A percentile compares a stretch with the other conserved stretches of the same genome.
Evolutionary conservation across 2,888 invertebrate species (phyloP).

Genomic region (Phasia obesa): DNA sequence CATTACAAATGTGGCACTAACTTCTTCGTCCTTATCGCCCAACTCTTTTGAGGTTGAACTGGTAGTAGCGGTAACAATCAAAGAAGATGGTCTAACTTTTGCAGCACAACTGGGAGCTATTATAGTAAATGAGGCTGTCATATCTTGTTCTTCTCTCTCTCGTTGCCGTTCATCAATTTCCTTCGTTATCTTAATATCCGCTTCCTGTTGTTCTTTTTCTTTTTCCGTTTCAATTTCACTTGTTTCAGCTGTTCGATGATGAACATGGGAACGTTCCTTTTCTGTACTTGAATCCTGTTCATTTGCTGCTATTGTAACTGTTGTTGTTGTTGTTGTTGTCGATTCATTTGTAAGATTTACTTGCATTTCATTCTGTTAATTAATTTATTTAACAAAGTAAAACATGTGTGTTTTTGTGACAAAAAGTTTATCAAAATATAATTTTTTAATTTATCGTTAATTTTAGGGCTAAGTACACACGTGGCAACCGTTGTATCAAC

Average conservation of each 20-base stretch:
- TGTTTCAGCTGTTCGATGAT: slow-evolving; percentile 11
- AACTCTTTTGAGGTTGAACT: slow-evolving; percentile 59
- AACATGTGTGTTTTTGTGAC: slow-evolving; percentile 59
- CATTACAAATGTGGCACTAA: slow-evolving; percentile 79
- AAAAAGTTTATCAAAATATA: slow-evolving; percentile 39
- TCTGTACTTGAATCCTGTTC: slow-evolving; percentile 45
- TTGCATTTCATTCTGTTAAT: slow-evolving; percentile 70
- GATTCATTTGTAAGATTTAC: slow-evolving; percentile 64
- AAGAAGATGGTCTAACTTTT: slow-evolving; percentile 66
- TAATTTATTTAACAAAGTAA: slow-evolving; percentile 65
- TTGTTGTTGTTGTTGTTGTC: slow-evolving; percentile 47
- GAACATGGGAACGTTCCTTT: slow-evolving; percentile 22
- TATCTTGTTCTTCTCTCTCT: slow-evolving; percentile 74
- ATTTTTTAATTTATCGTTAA: not conserved
- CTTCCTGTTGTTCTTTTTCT: slow-evolving; percentile 54
- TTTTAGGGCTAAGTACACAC: too few species aligned
- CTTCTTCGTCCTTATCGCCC: slow-evolving; percentile 70
- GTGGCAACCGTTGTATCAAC: too few species aligned
- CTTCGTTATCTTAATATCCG: slow-evolving; percentile 2
- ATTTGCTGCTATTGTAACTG: slow-evolving; percentile 41
- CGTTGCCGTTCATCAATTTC: slow-evolving; percentile 75
- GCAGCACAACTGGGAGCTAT: slow-evolving; percentile 73
- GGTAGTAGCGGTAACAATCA: slow-evolving; percentile 69
- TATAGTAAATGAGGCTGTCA: slow-evolving; percentile 79
- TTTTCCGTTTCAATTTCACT: slow-evolving; percentile 38